These are phyloP conservation scores for Scelioninae gen. 1 DNA, from an alignment of 2,888 invertebrate species.

Conservation along the genomic window DNA sequence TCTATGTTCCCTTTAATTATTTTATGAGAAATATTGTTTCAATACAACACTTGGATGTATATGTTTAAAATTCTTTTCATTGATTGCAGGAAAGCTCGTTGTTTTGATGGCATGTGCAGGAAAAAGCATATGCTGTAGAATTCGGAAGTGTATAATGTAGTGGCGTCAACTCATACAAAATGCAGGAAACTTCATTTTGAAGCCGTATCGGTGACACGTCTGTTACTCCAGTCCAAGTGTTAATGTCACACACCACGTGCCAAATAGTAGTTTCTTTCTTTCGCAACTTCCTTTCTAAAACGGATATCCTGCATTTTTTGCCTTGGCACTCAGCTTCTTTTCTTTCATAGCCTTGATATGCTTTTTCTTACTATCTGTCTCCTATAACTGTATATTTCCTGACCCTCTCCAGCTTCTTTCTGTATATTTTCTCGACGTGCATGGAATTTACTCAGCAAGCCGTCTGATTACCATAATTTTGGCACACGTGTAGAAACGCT, in stretches of 20 bases:
- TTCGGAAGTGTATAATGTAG: background rate
- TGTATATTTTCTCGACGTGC: conserved; percentile 60
- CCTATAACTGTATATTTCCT: conserved; percentile 68
- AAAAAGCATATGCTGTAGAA: no score
- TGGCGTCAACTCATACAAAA: conserved; percentile 10
- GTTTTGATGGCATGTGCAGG: no score
- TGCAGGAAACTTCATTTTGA: conserved; percentile 36
- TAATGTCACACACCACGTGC: conserved; percentile 60
- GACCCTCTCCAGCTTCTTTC: conserved; percentile 53
- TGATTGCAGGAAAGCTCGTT: no score
- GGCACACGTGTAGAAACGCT: conserved; percentile 24
- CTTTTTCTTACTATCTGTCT: conserved; percentile 54
- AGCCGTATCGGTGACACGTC: conserved; percentile 39
- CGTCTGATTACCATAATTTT: conserved; percentile 63
- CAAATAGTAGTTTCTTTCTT: conserved; percentile 61
- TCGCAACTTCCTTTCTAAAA: conserved; percentile 59
- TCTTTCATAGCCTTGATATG: conserved; percentile 43
- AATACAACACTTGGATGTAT: no score
- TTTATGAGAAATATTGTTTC: no score
- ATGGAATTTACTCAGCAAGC: conserved; percentile 42
- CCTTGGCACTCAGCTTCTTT: conserved; percentile 58
- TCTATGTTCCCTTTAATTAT: no score
- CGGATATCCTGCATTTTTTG: conserved; percentile 58
- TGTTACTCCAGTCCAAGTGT: conserved; percentile 51
- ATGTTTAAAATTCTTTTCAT: no score